Evolutionary conservation across 2,113 vertebrate genomes (phyloP), one percentile per base, ranked within the genome.

Genomic region (Vidua chalybeata): DNA sequence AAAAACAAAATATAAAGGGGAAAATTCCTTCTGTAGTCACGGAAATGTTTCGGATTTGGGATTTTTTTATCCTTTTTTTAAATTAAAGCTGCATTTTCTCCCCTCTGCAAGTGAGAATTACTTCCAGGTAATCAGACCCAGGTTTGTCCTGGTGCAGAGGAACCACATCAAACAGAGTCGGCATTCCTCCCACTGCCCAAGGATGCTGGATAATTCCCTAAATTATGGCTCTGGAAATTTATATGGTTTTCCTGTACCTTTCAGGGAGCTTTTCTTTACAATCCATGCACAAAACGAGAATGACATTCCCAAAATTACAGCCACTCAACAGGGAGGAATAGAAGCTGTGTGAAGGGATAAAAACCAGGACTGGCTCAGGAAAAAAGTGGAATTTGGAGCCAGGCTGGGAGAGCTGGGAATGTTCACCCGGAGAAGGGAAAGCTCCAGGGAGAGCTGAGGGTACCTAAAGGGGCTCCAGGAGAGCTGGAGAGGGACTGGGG

Each of bases 41-140:
- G 0, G 13, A 4, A 43, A 11, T 3, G 6, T 45, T 51, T 51
- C 3, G 6, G 7, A 41, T 33, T 28, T 61, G 14, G 17, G 28
- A 8, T 4, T 51, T 62, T 17, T 58, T 67, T 15, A 8, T 15
- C 18, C 45, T 13, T 6, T 13, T 64, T 69, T 75, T 13, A 13
- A 52, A 54, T 11, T 6, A 35, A 41, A 89, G 9, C 9, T 43
- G 37, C 10, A 39, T 84, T 72, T 51, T 51, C 14, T 58, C n/a
- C 35, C 7, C 22, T 17, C 41, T 30, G 16, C 19, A 49, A 59
- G 48, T 13, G 48, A 52, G 35, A 84, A 67, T 12, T 23, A 33
- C 84, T 84, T 72, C 54, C 58, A 20, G 20, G 13, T 30, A 63
- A 41, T 75, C 13, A 1, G 28, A 48, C 13, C 43, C 35, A 27